Evolutionary conservation across 53 echinoderm and acorn worm genomes (phyloP).

Genomic region (Holothuria leucospilota): DNA sequence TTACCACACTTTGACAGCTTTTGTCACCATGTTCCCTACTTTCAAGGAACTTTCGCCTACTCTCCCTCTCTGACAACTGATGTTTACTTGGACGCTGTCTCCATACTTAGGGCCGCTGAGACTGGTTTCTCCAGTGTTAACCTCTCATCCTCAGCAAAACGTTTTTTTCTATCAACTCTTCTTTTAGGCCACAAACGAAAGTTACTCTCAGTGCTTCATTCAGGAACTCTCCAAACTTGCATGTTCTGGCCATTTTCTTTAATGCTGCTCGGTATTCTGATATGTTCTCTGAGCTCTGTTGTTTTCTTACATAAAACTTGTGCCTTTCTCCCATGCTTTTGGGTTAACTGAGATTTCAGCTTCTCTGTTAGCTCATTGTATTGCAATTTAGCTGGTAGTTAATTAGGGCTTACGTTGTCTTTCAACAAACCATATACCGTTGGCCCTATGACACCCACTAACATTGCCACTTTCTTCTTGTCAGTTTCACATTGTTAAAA

Average conservation of each 20-base stretch:
- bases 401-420: too few species aligned
- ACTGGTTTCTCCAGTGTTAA: neutral
- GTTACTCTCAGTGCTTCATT: neutral
- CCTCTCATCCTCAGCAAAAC: neutral
- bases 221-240: neutral
- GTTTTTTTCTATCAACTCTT: neutral
- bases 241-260: neutral
- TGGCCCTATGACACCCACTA: too few species aligned
- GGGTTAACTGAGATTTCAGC: neutral
- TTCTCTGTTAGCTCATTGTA: too few species aligned
- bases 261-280: neutral
- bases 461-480: too few species aligned
- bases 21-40: neutral
- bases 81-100: slow-evolving; percentile 2
- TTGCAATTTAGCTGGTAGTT: too few species aligned
- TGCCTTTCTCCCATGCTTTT: too few species aligned
- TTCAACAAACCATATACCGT: too few species aligned
- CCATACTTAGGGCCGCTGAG: neutral
- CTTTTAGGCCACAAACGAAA: neutral
- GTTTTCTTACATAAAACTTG: too few species aligned
- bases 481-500: too few species aligned
- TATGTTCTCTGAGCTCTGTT: neutral
- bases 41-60: neutral
- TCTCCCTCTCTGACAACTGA: too few species aligned
- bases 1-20: slow-evolving; percentile 17